Conservation (phyloP, 2,113 vertebrate genomes). For the Rhinolophus sinicus region DNA sequence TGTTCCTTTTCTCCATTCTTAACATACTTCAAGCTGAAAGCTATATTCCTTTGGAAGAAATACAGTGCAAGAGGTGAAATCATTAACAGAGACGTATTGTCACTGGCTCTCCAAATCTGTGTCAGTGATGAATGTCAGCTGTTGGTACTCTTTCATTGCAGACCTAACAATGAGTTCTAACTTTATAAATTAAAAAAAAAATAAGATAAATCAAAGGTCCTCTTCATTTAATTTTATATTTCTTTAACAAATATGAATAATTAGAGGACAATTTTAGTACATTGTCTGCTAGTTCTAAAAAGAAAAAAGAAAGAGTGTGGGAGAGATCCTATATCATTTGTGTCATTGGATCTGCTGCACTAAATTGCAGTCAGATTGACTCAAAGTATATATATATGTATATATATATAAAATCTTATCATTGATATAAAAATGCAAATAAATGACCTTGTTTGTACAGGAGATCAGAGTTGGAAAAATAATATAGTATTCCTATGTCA, state of each 20-base stretch:
- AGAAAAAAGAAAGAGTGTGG: neutral
- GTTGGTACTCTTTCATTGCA: neutral
- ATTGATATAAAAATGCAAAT: neutral
- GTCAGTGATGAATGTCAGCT: neutral
- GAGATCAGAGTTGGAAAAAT: neutral
- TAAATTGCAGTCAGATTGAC: neutral
- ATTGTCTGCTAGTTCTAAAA: neutral
- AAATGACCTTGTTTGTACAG: neutral
- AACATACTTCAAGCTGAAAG: neutral
- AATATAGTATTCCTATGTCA: neutral
- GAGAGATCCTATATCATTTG: neutral
- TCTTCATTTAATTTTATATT: neutral
- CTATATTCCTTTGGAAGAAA: neutral
- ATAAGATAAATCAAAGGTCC: neutral
- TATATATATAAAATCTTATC: neutral
- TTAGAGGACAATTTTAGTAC: neutral
- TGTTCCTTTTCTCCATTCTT: neutral
- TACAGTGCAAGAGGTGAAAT: neutral
- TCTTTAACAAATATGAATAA: constrained; percentile 27
- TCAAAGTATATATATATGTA: neutral
- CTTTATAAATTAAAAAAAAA: constrained; percentile 20
- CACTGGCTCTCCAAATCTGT: neutral
- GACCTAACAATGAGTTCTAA: neutral
- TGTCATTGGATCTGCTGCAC: neutral
- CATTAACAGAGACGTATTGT: neutral